These are phyloP conservation scores for Limenitis camilla DNA, from an alignment of 2,888 invertebrate species.

Conservation along the genomic window DNA sequence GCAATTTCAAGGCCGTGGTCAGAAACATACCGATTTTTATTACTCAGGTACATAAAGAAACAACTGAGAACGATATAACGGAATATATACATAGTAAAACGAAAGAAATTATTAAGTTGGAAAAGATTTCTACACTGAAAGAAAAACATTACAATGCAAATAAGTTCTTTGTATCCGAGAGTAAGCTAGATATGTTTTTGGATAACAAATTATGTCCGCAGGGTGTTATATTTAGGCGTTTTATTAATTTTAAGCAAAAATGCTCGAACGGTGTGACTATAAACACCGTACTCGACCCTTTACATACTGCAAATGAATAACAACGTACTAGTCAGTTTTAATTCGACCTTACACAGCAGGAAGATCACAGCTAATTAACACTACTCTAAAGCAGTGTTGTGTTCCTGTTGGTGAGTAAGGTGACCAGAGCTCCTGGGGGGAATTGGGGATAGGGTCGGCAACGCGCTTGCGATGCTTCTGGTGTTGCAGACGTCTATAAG, in stretches of 20 bases:
- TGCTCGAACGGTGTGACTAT: no score
- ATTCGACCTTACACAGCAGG: no score
- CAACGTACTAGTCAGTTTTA: no score
- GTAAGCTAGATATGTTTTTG: background rate
- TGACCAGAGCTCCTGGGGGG: no score
- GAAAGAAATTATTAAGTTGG: slow-evolving; percentile 13
- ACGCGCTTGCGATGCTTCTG: no score
- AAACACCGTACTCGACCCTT: no score
- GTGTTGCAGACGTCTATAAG: no score
- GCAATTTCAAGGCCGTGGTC: slow-evolving; percentile 22
- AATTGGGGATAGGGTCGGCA: no score
- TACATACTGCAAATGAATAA: no score
- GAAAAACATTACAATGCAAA: slow-evolving; percentile 2
- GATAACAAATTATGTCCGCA: slow-evolving; percentile 9
- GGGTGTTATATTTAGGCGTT: slow-evolving; percentile 8
- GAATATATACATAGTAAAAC: slow-evolving; percentile 23
- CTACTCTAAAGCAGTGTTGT: no score
- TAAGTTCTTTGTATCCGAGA: slow-evolving; percentile 1
- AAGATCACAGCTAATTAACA: no score
- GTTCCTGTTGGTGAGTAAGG: no score
- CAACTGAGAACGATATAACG: slow-evolving; percentile 20
- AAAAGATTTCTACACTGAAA: slow-evolving; percentile 14
- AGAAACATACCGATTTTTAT: slow-evolving; percentile 25
- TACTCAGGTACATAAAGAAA: slow-evolving; percentile 24
- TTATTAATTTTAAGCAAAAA: slow-evolving; percentile 4